Conservation (phyloP, 1,140 invertebrate genomes). For the Ips typographus region DNA sequence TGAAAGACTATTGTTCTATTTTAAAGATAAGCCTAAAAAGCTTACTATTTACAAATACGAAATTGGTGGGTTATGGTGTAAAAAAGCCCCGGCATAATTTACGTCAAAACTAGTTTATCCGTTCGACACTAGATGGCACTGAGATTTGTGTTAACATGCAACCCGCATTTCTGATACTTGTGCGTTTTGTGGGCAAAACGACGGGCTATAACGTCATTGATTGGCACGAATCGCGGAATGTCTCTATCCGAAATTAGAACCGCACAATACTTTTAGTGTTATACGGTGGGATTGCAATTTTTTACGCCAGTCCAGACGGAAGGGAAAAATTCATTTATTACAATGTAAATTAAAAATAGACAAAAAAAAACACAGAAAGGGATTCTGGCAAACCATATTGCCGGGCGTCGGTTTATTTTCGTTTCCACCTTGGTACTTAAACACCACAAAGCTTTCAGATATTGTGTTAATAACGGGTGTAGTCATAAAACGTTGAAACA, state of each 20-base stretch:
- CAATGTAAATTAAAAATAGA: constrained; percentile 10
- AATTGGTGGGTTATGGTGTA: too few species aligned
- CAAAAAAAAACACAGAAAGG: constrained; percentile 4
- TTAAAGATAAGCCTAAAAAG: too few species aligned
- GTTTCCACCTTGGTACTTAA: constrained; percentile 34
- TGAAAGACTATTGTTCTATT: too few species aligned
- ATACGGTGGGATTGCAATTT: neutral
- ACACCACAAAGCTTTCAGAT: constrained; percentile 37
- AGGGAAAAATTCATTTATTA: neutral
- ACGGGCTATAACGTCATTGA: constrained; percentile 23
- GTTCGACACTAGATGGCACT: too few species aligned
- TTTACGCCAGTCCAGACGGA: neutral
- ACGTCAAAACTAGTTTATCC: too few species aligned
- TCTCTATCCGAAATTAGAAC: constrained; percentile 20
- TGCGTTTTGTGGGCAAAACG: neutral
- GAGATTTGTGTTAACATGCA: too few species aligned
- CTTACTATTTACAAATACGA: too few species aligned
- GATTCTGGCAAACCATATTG: constrained; percentile 27
- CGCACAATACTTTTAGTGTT: constrained; percentile 15
- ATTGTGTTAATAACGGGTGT: constrained; percentile 34
- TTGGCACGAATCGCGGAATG: constrained; percentile 18
- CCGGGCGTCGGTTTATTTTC: constrained; percentile 32
- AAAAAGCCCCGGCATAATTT: too few species aligned
- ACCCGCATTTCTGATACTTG: too few species aligned
- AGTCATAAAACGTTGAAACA: constrained; percentile 35